Evolutionary conservation across 2,113 vertebrate species (phyloP).

Genomic region (Emydura subglobosa): DNA sequence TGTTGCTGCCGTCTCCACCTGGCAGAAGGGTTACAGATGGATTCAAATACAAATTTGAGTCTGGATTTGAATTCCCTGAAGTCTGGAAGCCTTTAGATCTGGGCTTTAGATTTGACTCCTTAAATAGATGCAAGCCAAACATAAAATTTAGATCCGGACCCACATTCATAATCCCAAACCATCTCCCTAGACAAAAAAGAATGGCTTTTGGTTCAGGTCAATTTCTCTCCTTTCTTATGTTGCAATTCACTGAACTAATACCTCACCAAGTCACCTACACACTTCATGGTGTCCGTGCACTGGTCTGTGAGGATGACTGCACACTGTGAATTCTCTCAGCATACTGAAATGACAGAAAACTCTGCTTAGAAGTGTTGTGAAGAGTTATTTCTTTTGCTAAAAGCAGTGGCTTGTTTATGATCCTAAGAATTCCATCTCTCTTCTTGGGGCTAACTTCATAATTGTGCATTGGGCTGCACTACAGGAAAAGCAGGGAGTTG

Average conservation of each 20-base stretch:
- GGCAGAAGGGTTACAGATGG: too few relatives aligned
- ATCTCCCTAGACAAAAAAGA: background rate
- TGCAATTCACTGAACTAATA: background rate
- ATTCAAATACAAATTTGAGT: background rate
- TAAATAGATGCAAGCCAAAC: background rate
- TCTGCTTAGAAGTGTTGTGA: background rate
- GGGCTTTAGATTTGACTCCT: background rate
- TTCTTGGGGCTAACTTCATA: too few relatives aligned
- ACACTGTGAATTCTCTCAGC: background rate
- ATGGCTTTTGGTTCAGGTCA: background rate
- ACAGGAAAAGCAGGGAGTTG: too few relatives aligned
- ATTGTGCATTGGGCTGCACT: too few relatives aligned
- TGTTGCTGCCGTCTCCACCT: too few relatives aligned
- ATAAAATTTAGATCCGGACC: background rate
- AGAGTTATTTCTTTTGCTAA: background rate
- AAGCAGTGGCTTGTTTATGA: too few relatives aligned
- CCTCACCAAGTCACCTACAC: background rate
- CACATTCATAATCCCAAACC: background rate
- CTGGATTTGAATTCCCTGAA: background rate
- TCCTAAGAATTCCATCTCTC: too few relatives aligned
- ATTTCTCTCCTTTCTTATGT: background rate
- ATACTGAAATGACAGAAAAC: background rate
- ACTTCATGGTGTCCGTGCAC: background rate
- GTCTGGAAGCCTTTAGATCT: background rate
- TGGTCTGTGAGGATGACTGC: background rate